Percentiles rank a stretch among this genome's conserved stretches.
Conservation (phyloP, 2,113 vertebrate genomes). For the Takifugu flavidus region DNA sequence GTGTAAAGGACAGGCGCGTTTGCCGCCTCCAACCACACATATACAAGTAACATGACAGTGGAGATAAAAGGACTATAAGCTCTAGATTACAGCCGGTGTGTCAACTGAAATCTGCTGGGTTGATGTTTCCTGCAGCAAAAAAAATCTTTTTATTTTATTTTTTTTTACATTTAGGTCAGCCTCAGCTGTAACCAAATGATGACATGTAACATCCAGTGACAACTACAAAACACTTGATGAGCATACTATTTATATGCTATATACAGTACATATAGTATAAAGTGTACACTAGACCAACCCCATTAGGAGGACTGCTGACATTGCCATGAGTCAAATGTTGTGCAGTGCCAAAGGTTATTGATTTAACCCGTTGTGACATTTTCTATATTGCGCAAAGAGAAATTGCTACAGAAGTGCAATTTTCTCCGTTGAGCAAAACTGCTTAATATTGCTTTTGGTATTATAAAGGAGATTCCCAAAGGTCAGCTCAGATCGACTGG, state of each 20-base stretch:
- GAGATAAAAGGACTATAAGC: not conserved
- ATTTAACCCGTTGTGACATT: constrained; percentile 50
- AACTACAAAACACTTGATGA: no score
- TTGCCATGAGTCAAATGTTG: constrained; percentile 31
- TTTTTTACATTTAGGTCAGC: no score
- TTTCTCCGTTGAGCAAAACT: constrained; percentile 1
- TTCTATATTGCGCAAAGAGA: constrained; percentile 6
- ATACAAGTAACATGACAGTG: not conserved
- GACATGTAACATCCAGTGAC: no score
- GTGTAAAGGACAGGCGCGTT: constrained; percentile 10
- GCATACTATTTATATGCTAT: no score
- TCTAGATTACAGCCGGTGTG: not conserved
- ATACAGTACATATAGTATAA: no score
- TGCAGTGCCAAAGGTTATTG: constrained; percentile 34
- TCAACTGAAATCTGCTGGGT: constrained; percentile 10
- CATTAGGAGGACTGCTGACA: constrained; percentile 18
- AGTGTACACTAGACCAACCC: no score
- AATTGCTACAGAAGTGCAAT: constrained; percentile 3
- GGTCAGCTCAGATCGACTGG: constrained; percentile 9
- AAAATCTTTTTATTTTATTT: not conserved
- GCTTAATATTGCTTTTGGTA: no score
- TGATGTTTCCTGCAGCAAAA: not conserved
- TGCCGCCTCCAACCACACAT: constrained; percentile 2
- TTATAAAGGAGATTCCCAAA: constrained; percentile 13
- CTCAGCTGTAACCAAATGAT: no score